Conservation (phyloP, 2,888 invertebrate species). For the Linnaemya tessellans region DNA sequence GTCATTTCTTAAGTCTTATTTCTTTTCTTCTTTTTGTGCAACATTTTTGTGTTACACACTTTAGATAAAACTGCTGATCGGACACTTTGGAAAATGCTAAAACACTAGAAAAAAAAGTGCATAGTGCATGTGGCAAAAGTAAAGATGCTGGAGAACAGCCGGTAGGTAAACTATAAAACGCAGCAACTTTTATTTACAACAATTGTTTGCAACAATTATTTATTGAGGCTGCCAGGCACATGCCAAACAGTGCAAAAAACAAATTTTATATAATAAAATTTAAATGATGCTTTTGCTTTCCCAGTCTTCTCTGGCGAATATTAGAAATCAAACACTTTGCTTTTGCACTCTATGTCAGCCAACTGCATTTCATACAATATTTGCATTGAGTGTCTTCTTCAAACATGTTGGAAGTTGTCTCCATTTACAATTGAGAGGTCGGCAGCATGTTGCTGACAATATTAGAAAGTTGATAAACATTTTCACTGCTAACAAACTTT, state of each 20-base stretch:
- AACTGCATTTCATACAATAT: background rate
- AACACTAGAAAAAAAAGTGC: background rate
- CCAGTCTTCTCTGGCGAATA: background rate
- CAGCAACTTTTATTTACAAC: constrained; percentile 12
- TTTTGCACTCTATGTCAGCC: constrained; percentile 7
- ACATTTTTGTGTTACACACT: constrained; percentile 28
- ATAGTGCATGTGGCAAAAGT: background rate
- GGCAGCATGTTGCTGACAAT: constrained; percentile 1
- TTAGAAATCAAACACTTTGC: background rate
- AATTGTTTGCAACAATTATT: constrained; percentile 22
- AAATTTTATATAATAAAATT: constrained; percentile 3
- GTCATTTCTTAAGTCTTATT: constrained; percentile 12
- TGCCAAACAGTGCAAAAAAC: constrained; percentile 13
- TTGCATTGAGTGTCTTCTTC: background rate
- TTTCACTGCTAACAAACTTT: background rate
- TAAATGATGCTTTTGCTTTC: constrained; percentile 5
- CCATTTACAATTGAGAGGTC: background rate
- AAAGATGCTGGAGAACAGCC: background rate
- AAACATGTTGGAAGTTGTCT: constrained; percentile 15
- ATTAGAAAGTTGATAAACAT: background rate
- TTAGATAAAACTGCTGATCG: constrained; percentile 40
- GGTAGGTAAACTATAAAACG: constrained; percentile 3
- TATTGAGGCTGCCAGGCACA: constrained; percentile 6
- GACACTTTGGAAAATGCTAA: constrained; percentile 30
- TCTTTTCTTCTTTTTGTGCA: background rate